Base-by-base conservation (phyloP, 2,888 invertebrate genomes). In the Chrysotoxum bicinctum region DNA sequence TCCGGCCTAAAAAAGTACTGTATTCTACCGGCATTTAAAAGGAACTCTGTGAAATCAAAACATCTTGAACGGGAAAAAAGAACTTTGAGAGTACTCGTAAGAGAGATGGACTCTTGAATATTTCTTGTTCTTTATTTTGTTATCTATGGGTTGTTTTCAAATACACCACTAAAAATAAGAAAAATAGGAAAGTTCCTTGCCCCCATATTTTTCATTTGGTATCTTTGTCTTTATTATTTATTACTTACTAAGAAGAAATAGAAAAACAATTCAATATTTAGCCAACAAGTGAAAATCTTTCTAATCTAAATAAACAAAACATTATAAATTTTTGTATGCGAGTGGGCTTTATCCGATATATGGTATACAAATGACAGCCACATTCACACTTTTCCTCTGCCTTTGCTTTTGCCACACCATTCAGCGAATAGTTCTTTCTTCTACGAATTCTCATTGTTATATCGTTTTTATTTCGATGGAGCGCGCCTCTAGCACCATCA, bases 281-380 rank as follows among this genome's bases (percentile, higher is more conserved):
- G 62, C 43, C 50, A 50, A 73, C 54, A 85, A 80, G 85, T 85
- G 30, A 54, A 81, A 45, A 68, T 43, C 4, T 50, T 26, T 62
- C 68, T 73, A 73, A 76, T 85, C 76, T 73, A 72, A 72, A 75
- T 84, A 80, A 85, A 85, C 72, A 80, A 85, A 85, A 76, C 72
- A 80, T 85, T 80, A 72, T 45, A 85, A 21, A 80, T 73, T 80
- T 72, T 73, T 62, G 58, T 75, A 73, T 64, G 62, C 62, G 81
- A 76, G 85, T 85, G 85, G 76, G 80, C 40, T 85, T 80, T 56
- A 62, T 81, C 76, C 60, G 73, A 76, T 76, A 70, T 70, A 69
- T 52, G 54, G 50, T 70, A 70, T 74, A 74, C 66, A 52, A 68
- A 84, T 79, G 62, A 75, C 85, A 64, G 72, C 68, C 50, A 43